Conservation (phyloP, 2,888 invertebrate genomes). For the Philhelius pedissequus region DNA sequence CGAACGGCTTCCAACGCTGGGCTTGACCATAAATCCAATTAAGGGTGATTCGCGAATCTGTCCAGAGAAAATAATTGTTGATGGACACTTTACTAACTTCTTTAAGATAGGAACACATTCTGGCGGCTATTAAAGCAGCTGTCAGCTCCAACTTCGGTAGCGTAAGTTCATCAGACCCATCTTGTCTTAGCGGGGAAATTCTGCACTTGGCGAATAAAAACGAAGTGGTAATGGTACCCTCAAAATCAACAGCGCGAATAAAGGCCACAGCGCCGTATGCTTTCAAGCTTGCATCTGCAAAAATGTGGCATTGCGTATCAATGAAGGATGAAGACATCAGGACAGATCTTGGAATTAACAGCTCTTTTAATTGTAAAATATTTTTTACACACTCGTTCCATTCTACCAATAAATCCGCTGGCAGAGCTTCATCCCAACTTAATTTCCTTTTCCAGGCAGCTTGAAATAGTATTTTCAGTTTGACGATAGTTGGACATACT, state of each 20-base stretch:
- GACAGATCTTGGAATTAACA: background rate
- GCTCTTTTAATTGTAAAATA: background rate
- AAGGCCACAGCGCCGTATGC: constrained; percentile 9
- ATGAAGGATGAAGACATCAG: background rate
- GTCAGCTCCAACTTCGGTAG: constrained; percentile 6
- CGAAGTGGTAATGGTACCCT: background rate
- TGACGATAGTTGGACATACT: background rate
- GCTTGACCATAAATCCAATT: constrained; percentile 1
- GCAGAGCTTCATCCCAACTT: constrained; percentile 6
- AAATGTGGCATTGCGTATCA: no score
- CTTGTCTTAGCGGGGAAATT: background rate
- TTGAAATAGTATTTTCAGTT: constrained; percentile 20
- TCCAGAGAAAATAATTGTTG: background rate
- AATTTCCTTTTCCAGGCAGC: background rate
- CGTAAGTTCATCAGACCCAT: background rate
- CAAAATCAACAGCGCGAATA: background rate
- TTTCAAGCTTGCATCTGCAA: constrained; percentile 23
- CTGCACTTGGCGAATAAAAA: background rate
- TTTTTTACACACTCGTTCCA: constrained; percentile 21
- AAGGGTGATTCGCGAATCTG: background rate
- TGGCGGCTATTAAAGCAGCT: background rate
- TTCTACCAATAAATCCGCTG: constrained; percentile 5
- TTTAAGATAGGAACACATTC: background rate
- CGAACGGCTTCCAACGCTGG: background rate
- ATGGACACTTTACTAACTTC: background rate